Evolutionary conservation across 2,113 vertebrate species (phyloP), one percentile per base, ranked within the genome.

Genomic region (Callipepla squamata): DNA sequence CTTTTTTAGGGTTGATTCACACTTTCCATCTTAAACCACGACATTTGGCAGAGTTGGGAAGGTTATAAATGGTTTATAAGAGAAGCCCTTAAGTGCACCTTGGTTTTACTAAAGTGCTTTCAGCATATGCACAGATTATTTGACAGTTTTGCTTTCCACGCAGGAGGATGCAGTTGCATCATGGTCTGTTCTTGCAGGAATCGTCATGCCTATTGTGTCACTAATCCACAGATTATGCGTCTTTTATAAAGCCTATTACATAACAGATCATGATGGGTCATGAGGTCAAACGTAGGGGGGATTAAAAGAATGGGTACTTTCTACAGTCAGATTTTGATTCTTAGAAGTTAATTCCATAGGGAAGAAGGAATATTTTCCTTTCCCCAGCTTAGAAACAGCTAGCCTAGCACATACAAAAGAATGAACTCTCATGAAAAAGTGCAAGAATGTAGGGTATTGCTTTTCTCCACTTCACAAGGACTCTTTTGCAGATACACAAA

Each of bases 171-270:
- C 0, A 3, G 42, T 58, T 67, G 34, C 80, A 63, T 63, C 90
- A 74, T 1, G 9, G 62, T 59, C 53, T 28, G 51, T 34, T 70
- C 23, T 34, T 4, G 2, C 2, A 88, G 42, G 68, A 94, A 47
- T 26, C 47, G 75, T n/a, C 66, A n/a, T 75, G 84, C 40, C 74
- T 76, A 42, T 57, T 93, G 87, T 89, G 72, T 57, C 82, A 87
- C 72, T 93, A 96, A 95, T 93, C 91, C 77, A 62, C 5, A 69
- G 89, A 95, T 91, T 90, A 89, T 36, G 40, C 55, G 80, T 74
- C 93, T 91, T 94, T 95, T 92, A 87, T 89, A 94, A 63, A 93
- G 76, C 90, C 74, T 75, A 66, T 95, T 95, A 86, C 23, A 20
- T 90, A 96, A 96, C 48, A 86, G 80, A 83, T 72, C 77, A 50